Percentiles rank a stretch among this genome's conserved stretches.
These are phyloP conservation scores for Eulemur coronatus DNA, from an alignment of 2,797 vertebrate species.

Conservation along the genomic window DNA sequence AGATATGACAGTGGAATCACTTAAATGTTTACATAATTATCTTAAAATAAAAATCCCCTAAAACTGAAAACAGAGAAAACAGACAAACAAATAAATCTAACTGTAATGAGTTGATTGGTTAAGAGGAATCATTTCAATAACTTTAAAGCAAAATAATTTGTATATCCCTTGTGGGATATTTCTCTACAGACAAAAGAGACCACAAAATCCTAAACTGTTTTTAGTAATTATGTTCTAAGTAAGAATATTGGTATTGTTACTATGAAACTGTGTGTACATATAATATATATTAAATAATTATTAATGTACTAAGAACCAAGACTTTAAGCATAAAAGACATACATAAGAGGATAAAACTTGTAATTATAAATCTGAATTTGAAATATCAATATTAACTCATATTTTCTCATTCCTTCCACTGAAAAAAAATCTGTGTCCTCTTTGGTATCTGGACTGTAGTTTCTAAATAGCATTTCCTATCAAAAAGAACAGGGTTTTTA, in stretches of 20 bases:
- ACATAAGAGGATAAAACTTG: not conserved
- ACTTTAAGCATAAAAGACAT: conserved; percentile 10
- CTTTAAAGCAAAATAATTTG: not conserved
- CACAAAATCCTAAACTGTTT: not conserved
- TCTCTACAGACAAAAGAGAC: not conserved
- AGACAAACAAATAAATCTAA: not conserved
- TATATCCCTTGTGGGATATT: not conserved
- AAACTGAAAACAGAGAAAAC: conserved; percentile 27
- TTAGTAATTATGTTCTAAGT: not conserved
- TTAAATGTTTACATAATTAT: not conserved
- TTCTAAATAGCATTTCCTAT: not conserved
- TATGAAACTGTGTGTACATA: not conserved
- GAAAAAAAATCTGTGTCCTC: not conserved
- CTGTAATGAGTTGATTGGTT: not conserved
- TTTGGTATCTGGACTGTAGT: not conserved
- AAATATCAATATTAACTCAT: not conserved
- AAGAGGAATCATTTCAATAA: not conserved
- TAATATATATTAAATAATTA: not conserved
- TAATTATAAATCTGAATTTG: conserved; percentile 4
- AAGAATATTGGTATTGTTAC: not conserved
- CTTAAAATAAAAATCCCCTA: not conserved
- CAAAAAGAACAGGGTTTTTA: not conserved
- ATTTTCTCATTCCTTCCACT: not conserved
- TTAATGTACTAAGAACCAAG: not conserved
- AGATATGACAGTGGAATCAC: not conserved